These are phyloP conservation scores for Pristis pectinata DNA, from an alignment of 2,797 vertebrate genomes.

Conservation along the genomic window DNA sequence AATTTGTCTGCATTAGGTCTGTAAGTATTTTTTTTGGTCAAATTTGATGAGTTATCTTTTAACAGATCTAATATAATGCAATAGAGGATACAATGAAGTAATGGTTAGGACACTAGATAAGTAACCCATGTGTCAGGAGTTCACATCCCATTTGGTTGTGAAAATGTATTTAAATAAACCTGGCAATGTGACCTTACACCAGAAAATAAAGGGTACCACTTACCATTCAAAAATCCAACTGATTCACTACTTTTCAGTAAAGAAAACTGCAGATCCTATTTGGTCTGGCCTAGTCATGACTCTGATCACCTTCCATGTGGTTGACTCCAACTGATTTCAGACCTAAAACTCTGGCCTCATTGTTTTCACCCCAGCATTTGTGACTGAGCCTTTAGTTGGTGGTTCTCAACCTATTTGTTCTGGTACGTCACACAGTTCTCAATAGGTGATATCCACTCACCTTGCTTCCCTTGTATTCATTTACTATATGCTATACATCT, in stretches of 20 bases:
- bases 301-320: not conserved
- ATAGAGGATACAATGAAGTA: not conserved
- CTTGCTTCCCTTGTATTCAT: no score
- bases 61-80: not conserved
- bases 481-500: no score
- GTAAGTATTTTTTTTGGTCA: not conserved
- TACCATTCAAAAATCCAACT: not conserved
- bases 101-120: not conserved
- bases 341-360: not conserved
- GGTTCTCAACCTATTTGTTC: no score
- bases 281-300: not conserved
- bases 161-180: not conserved
- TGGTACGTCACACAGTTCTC: no score
- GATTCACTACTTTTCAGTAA: not conserved
- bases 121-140: not conserved
- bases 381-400: not conserved
- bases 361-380: not conserved
- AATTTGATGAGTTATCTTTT: not conserved
- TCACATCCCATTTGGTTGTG: not conserved
- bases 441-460: no score
- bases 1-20: no score
- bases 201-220: not conserved
- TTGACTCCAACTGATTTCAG: not conserved
- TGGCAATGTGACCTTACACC: not conserved
- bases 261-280: no score